These are phyloP conservation scores for Cecropterus lyciades DNA, from an alignment of 1,140 invertebrate genomes.

Conservation along the genomic window DNA sequence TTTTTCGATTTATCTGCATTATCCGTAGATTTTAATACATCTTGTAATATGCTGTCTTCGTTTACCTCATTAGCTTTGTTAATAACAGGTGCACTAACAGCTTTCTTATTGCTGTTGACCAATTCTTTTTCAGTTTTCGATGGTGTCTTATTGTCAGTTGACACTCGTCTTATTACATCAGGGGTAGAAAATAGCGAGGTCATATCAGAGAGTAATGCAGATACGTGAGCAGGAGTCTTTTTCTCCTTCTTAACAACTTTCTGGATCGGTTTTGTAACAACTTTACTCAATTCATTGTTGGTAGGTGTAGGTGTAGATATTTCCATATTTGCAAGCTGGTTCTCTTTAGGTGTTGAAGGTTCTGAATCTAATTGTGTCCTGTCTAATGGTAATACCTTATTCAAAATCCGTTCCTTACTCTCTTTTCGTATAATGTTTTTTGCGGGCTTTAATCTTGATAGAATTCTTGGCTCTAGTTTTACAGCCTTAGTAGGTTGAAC, in stretches of 20 bases:
- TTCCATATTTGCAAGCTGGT: slow-evolving; percentile 46
- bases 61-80: slow-evolving; percentile 54
- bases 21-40: slow-evolving; percentile 48
- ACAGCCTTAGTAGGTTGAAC: slow-evolving; percentile 44
- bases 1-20: slow-evolving; percentile 57
- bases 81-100: slow-evolving; percentile 30
- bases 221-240: slow-evolving; percentile 87
- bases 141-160: slow-evolving; percentile 75
- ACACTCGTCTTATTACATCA: slow-evolving; percentile 90
- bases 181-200: slow-evolving; percentile 90
- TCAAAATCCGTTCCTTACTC: slow-evolving; percentile 66
- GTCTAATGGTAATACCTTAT: slow-evolving; percentile 53
- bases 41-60: slow-evolving; percentile 47
- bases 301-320: slow-evolving; percentile 16
- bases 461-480: slow-evolving; percentile 57
- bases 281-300: slow-evolving; percentile 57
- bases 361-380: slow-evolving; percentile 53
- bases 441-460: slow-evolving; percentile 57
- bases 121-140: slow-evolving; percentile 62
- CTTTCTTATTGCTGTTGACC: slow-evolving; percentile 56
- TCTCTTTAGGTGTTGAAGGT: slow-evolving; percentile 44
- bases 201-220: slow-evolving; percentile 86
- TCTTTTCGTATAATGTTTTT: slow-evolving; percentile 68
- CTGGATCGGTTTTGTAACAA: slow-evolving; percentile 63
- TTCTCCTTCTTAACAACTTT: slow-evolving; percentile 87